Base-by-base conservation (phyloP, 2,797 vertebrate genomes). In the Crax fasciolata region DNA sequence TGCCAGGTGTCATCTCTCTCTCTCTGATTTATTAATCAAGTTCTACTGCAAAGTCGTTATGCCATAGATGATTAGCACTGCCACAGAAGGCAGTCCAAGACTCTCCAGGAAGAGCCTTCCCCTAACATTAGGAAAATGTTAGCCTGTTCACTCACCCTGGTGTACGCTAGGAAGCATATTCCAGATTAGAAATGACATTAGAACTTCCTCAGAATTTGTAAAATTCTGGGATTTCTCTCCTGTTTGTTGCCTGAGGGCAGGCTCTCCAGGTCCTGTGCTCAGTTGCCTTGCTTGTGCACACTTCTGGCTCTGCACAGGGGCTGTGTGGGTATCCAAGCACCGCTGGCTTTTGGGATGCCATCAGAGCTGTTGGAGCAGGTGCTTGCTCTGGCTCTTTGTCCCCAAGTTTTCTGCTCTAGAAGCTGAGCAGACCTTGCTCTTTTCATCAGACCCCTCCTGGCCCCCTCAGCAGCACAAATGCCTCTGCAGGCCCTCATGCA, bases 351-450 rank as follows among this genome's bases (percentile, higher is more conserved):
- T 80, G 54, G 71, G 17, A 78, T 62, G 46, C 32, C 74, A 80
- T 73, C 86, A 88, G 87, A 80, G 46, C 62, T 90, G 58, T 62
- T 84, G 41, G 23, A 95, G 71, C 72, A 92, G 78, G 63, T 87
- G 86, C 58, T 38, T 79, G 55, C 32, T 93, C 73, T 81, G 80
- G 73, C 10, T 92, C 87, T 84, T 84, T 93, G 54, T 8, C 61
- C 38, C 72, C 32, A 20, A 9, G 44, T 91, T 96, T 94, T 92
- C 61, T 59, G 28, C 82, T 76, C 28, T 74, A 88, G 52, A 89
- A 81, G 48, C 72, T 76, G 83, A 94, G 39, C 62, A 61, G 25
- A 73, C 11, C 44, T 75, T 48, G 7, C 13, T 89, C 18, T 24
- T 85, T 67, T 52, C 38, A 62, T 61, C 51, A 43, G 66, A 62